These are phyloP conservation scores for Callorhinus ursinus DNA, from an alignment of 2,113 vertebrate genomes.

Conservation along the genomic window DNA sequence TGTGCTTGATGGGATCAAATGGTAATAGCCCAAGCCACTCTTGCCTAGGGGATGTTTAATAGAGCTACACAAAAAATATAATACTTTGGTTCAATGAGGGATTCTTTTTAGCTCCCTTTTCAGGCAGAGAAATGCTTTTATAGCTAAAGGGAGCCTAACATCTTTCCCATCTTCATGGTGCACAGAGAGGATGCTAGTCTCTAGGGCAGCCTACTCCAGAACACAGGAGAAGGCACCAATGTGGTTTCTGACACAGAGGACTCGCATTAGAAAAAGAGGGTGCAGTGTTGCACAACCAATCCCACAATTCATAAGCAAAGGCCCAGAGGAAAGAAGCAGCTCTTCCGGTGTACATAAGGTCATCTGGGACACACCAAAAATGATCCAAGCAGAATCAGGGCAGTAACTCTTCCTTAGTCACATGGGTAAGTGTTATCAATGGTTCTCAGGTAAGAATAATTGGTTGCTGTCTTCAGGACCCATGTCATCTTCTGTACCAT, in stretches of 20 bases:
- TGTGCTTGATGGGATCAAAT: neutral
- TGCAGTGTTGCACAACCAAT: neutral
- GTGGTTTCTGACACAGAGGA: rapidly evolving
- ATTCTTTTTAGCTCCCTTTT: neutral
- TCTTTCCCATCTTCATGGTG: neutral
- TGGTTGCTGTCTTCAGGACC: neutral
- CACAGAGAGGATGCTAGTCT: neutral
- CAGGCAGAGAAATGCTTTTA: neutral
- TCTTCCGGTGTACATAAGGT: neutral
- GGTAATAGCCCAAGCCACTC: neutral
- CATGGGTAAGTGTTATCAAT: neutral
- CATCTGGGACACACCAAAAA: neutral
- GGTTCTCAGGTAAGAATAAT: neutral
- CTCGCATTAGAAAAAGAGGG: neutral
- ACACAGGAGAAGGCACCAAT: neutral
- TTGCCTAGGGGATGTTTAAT: neutral
- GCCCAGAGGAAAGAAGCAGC: neutral
- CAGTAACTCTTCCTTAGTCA: neutral
- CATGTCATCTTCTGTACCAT: neutral
- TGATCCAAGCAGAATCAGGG: no score
- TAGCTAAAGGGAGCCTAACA: neutral
- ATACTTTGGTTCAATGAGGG: neutral
- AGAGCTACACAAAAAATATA: neutral
- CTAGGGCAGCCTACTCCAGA: neutral
- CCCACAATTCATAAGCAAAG: neutral